Base-by-base conservation (phyloP, 2,113 vertebrate species). In the Solea solea region DNA sequence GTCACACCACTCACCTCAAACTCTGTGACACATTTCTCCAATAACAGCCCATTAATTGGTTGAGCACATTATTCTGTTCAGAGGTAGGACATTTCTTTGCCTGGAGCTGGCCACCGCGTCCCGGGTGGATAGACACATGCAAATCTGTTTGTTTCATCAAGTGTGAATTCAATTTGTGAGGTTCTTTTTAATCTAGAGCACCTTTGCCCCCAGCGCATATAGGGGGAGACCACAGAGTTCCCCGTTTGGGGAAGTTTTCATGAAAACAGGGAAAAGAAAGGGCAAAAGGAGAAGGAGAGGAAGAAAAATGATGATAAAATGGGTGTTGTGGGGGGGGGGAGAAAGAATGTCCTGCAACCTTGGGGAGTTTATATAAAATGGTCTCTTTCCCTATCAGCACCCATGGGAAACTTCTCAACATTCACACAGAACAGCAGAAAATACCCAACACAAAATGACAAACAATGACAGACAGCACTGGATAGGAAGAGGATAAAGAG, bases 81-180 rank as follows among this genome's bases (percentile, higher is more conserved):
- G 88, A 92, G 91, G 85, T 88, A 90, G 90, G 88, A 89, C 84
- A 86, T 74, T 79, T 86, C 84, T 64, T 93, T 64, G 90, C 93
- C 92, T 90, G 86, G 77, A 94, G 92, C 90, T 88, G 88, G 89
- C 88, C 88, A 92, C 74, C 76, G 39, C 49, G 84, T 93, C 88
- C 91, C 91, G 85, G 84, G 84, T 54, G 87, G 79, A 76, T 88
- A 90, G 86, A 88, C 86, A 80, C 90, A 86, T 85, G 86, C 86
- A 89, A 91, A 92, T 91, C 81, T 90, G 88, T 93, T 93, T 94
- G 92, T 93, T 93, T 93, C 88, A 93, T 93, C 87, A 89, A 93
- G 89, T 93, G 92, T 93, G 87, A 93, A 93, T 93, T 93, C 88
- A 94, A 93, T 93, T 93, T 94, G 83, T 85, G 10, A 79, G 69